Evolutionary conservation across 1,140 invertebrate genomes (phyloP).

Genomic region (Macrostomum lignano): DNA sequence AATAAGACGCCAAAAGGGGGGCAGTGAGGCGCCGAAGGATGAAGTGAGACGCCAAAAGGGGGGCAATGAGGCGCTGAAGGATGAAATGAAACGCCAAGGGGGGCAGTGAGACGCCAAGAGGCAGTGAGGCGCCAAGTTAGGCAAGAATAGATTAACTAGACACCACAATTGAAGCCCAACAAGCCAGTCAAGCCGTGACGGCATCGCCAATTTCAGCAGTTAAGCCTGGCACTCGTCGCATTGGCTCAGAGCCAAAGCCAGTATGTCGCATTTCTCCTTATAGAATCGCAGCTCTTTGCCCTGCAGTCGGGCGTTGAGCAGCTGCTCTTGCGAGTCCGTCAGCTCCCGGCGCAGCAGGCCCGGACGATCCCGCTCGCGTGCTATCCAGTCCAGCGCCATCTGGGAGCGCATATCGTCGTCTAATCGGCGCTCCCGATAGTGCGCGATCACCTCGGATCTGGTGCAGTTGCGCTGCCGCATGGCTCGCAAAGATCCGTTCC

Average conservation of each 20-base stretch:
- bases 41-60: no score
- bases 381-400: constrained; percentile 83
- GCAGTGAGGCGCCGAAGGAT: no score
- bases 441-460: constrained; percentile 69
- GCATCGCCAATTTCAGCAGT: no score
- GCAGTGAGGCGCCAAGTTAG: no score
- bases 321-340: constrained; percentile 49
- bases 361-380: constrained; percentile 45
- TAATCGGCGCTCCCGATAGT: constrained; percentile 53
- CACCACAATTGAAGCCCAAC: no score
- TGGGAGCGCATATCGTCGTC: constrained; percentile 79
- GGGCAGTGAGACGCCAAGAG: no score
- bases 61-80: no score
- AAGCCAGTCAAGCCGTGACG: no score
- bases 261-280: constrained; percentile 75
- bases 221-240: no score
- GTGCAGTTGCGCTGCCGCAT: constrained; percentile 70
- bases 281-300: constrained; percentile 65
- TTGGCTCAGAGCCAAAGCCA: constrained; percentile 42
- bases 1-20: no score
- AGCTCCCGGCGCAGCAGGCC: constrained; percentile 51
- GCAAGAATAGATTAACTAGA: no score
- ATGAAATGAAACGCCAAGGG: no score
- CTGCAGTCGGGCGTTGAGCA: constrained; percentile 54
- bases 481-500: constrained; percentile 64